Conservation (phyloP, 1,140 invertebrate species). For the Platyscapa corneri region DNA sequence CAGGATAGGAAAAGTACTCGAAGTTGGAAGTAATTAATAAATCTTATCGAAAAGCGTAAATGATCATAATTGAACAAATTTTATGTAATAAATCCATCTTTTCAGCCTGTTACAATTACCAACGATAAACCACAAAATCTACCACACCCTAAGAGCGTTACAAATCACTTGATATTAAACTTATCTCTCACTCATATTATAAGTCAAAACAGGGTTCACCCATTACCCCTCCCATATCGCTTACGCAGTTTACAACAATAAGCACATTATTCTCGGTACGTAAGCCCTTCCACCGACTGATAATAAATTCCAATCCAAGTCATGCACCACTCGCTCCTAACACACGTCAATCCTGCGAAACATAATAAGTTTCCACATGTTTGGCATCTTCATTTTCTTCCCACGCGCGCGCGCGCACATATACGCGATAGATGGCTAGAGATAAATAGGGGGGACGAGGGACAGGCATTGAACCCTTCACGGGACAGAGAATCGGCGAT, state of each 20-base stretch:
- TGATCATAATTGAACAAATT: neutral
- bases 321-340: neutral
- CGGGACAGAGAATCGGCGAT: conserved; percentile 33
- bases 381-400: conserved; percentile 13
- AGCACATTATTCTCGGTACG: conserved; percentile 36
- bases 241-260: conserved; percentile 25
- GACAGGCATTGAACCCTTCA: neutral
- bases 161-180: conserved; percentile 29
- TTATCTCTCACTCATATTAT: conserved; percentile 28
- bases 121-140: neutral
- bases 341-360: conserved; percentile 3
- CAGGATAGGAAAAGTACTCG: neutral
- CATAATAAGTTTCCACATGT: conserved; percentile 48
- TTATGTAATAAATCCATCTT: neutral
- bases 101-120: neutral
- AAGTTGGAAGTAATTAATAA: neutral
- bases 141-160: neutral
- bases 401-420: neutral
- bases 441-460: neutral
- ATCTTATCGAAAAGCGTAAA: neutral
- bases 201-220: conserved; percentile 1
- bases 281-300: neutral
- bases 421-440: neutral
- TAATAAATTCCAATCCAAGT: conserved; percentile 25
- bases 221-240: conserved; percentile 18